A percentile compares a stretch with the other conserved stretches of the same genome.
phyloP scores from a whole-genome alignment of 2,888 invertebrate genomes.

The Amphipoea oculea region DNA sequence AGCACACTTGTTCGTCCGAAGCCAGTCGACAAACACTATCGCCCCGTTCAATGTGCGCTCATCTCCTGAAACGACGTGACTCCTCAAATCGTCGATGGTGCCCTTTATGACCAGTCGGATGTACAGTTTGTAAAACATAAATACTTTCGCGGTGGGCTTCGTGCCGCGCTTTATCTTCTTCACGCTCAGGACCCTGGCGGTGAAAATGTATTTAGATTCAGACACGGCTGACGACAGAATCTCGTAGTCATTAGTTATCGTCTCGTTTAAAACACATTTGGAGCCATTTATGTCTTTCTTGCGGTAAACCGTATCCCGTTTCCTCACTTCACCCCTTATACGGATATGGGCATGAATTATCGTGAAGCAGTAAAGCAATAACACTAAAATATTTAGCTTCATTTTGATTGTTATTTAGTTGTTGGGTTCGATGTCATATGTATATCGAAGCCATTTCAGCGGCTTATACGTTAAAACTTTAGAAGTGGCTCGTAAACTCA shows the following conservation, averaged over 20 bases:
- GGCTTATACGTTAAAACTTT: constrained; percentile 77
- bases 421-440: constrained; percentile 72
- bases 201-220: constrained; percentile 90
- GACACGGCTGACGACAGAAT: constrained; percentile 89
- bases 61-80: constrained; percentile 84
- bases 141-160: constrained; percentile 83
- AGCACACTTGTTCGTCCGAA: constrained; percentile 87
- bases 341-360: constrained; percentile 82
- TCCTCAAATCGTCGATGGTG: constrained; percentile 83
- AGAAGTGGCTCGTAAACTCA: constrained; percentile 80
- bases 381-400: constrained; percentile 84
- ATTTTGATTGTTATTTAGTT: constrained; percentile 77
- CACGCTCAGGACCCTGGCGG: constrained; percentile 87
- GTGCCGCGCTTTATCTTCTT: constrained; percentile 86
- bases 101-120: constrained; percentile 87
- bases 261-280: constrained; percentile 90
- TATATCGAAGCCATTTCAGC: constrained; percentile 79
- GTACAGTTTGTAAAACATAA: constrained; percentile 87
- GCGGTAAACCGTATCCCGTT: constrained; percentile 83
- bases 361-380: constrained; percentile 81
- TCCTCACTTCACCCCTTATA: constrained; percentile 83
- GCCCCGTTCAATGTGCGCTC: constrained; percentile 85
- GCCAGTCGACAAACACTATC: constrained; percentile 87
- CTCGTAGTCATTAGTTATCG: constrained; percentile 90
- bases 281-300: constrained; percentile 86